Conservation (phyloP, 2,797 vertebrate genomes). For the Lepilemur ruficaudatus region DNA sequence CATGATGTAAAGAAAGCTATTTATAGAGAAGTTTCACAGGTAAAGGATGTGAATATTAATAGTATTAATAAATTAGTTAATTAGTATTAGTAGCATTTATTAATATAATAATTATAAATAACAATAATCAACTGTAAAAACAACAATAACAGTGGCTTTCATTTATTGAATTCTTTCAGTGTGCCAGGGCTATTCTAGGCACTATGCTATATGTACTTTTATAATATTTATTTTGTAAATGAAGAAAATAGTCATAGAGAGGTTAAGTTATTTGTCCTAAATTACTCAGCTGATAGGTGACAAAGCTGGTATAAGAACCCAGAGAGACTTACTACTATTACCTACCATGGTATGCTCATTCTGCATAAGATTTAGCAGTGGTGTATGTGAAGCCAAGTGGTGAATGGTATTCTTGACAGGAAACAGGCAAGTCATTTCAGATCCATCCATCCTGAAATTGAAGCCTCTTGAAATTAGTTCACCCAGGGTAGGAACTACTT, state of each 20-base stretch:
- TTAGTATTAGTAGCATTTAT: not conserved
- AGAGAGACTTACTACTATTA: not conserved
- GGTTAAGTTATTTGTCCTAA: not conserved
- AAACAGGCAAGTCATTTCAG: not conserved
- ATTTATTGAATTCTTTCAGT: not conserved
- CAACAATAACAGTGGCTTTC: not conserved
- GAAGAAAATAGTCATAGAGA: not conserved
- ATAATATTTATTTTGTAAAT: not conserved
- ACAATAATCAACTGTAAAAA: not conserved
- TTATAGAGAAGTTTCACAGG: not conserved
- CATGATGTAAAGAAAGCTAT: not conserved
- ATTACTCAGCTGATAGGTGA: not conserved
- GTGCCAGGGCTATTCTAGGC: not conserved
- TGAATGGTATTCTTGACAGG: not conserved
- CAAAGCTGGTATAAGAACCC: not conserved
- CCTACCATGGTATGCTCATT: not conserved
- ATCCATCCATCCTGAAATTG: not conserved
- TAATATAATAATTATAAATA: not conserved
- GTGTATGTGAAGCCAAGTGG: not conserved
- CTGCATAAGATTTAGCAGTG: not conserved
- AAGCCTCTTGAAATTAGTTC: constrained; percentile 43
- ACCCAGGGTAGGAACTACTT: not conserved
- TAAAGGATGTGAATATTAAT: not conserved
- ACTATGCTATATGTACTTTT: not conserved
- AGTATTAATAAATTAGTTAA: not conserved